Base-by-base conservation (phyloP, 2,113 vertebrate genomes). In the Tenebrosternarchus preto region DNA sequence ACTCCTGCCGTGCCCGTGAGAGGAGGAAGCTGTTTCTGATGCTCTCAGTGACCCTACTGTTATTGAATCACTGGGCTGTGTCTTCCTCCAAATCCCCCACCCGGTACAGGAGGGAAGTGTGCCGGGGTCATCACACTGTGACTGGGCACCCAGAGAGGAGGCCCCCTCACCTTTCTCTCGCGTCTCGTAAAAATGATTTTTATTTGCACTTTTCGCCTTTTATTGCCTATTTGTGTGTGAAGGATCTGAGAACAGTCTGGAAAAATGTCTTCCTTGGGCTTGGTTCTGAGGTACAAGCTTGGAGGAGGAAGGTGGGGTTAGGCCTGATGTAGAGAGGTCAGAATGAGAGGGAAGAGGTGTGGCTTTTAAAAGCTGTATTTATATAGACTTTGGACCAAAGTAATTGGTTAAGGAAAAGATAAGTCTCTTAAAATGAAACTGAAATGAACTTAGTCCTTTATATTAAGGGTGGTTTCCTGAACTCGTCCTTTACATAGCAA, bases 381-480 rank as follows among this genome's bases (percentile, higher is more conserved):
- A 95, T 93, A 93, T 92, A 91, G 91, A 94, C 92, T 93, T 91
- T 92, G 90, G 94, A n/a, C 95, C 92, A 92, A 91, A 94, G 92
- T 93, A 90, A 92, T 93, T 93, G 93, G 91, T 89, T 84, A 85
- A 90, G 91, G 88, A 90, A 90, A 80, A 92, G 85, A 63, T 33
- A 50, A 24, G 29, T 25, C 50, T 78, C 84, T 85, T 77, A 69
- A 69, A 75, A 31, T 27, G 60, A 53, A 36, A 29, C 3, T n/a
- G 4, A 19, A 22, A 50, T 50, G 8, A 50, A 50, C 43, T 15
- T 9, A 46, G 5, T 2, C 43, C 43, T 15, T 2, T 50, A 15
- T 50, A 50, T 50, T 50, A 50, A 50, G 43, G 43, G 12, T 50
- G 5, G 43, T 50, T 50, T 50, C 43, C 9, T 50, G 43, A 50